Percentiles rank a stretch among this genome's conserved stretches.
These are phyloP conservation scores for Hippotragus niger DNA, from an alignment of 2,113 vertebrate species.

Conservation along the genomic window DNA sequence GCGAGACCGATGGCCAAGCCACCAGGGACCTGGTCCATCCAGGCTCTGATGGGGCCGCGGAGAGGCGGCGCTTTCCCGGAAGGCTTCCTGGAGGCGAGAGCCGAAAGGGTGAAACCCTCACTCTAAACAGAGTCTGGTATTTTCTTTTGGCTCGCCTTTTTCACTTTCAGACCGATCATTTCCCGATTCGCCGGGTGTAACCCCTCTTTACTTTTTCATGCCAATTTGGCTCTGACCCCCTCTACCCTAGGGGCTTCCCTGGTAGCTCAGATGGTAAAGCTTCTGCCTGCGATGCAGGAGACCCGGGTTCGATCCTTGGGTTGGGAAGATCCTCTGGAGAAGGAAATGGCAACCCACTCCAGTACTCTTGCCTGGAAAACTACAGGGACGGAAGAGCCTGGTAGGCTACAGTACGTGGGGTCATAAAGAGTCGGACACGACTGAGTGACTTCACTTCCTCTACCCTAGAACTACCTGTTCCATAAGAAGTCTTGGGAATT, in stretches of 20 bases:
- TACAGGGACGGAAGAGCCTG: too few relatives aligned
- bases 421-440: too few relatives aligned
- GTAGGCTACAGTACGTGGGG: too few relatives aligned
- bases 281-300: too few relatives aligned
- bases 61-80: too few relatives aligned
- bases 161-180: background rate
- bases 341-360: too few relatives aligned
- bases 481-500: background rate
- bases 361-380: too few relatives aligned
- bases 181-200: background rate
- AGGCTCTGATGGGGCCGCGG: background rate
- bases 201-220: background rate
- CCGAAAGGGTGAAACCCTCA: fast-evolving
- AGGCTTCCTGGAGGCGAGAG: background rate
- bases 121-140: fast-evolving
- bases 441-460: background rate
- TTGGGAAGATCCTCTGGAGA: too few relatives aligned
- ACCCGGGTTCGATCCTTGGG: too few relatives aligned
- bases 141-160: background rate
- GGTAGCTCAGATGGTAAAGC: too few relatives aligned
- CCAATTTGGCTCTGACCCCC: background rate
- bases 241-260: too few relatives aligned
- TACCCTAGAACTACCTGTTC: background rate
- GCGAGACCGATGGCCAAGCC: background rate
- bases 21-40: background rate